Conservation (phyloP, 1,140 invertebrate genomes). For the Episyrphus balteatus region DNA sequence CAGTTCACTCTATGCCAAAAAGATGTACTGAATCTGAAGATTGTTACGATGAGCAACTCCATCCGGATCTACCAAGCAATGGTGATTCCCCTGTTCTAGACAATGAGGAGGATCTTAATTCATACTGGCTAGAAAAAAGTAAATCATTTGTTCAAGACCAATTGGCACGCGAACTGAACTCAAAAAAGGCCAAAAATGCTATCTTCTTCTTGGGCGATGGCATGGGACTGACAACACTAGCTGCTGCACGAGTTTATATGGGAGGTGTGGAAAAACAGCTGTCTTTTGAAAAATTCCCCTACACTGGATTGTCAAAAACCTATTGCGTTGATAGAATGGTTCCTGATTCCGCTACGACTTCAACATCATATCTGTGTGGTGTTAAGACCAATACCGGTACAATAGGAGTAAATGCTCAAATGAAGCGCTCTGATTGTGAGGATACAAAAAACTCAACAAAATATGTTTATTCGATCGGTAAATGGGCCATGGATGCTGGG, state of each 20-base stretch:
- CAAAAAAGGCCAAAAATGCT: slow-evolving; percentile 53
- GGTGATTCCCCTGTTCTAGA: too few species aligned
- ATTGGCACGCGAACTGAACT: slow-evolving; percentile 30
- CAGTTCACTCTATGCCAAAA: too few species aligned
- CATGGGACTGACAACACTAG: slow-evolving; percentile 65
- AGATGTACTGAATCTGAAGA: too few species aligned
- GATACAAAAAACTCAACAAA: slow-evolving; percentile 43
- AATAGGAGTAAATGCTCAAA: slow-evolving; percentile 60
- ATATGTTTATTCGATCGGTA: slow-evolving; percentile 52
- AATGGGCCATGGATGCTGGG: slow-evolving; percentile 61
- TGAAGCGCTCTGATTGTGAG: slow-evolving; percentile 46
- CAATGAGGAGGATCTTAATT: slow-evolving; percentile 20
- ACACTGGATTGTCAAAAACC: slow-evolving; percentile 64
- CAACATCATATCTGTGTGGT: slow-evolving; percentile 71
- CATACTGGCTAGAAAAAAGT: slow-evolving; percentile 31
- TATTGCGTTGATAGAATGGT: slow-evolving; percentile 73
- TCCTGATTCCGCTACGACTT: slow-evolving; percentile 63
- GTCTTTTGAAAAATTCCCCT: slow-evolving; percentile 67
- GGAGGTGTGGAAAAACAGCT: slow-evolving; percentile 55
- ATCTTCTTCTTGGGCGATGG: slow-evolving; percentile 73
- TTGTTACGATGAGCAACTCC: too few species aligned
- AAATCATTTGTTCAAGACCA: slow-evolving; percentile 23
- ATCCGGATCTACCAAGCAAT: too few species aligned
- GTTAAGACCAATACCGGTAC: slow-evolving; percentile 74
- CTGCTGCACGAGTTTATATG: slow-evolving; percentile 53